A percentile compares a stretch with the other conserved stretches of the same genome.
Conservation (phyloP, 2,797 vertebrate genomes). For the Podarcis lilfordi region DNA sequence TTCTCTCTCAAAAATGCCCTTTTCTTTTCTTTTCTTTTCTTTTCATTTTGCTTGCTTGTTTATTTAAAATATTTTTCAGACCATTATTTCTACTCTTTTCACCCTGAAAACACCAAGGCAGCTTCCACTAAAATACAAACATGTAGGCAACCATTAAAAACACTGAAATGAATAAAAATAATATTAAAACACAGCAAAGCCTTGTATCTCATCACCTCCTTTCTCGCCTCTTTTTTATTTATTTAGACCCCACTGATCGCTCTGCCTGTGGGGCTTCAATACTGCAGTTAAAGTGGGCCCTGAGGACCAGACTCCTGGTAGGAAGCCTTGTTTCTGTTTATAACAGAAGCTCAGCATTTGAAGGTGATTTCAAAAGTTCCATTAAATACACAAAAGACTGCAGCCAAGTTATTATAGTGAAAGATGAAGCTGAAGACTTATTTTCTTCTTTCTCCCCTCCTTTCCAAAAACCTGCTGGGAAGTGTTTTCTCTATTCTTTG, state of each 20-base stretch:
- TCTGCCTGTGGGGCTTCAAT: not conserved
- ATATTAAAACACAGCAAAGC: not conserved
- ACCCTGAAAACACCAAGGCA: not conserved
- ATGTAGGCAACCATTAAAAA: not conserved
- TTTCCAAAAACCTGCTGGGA: slow-evolving; percentile 7
- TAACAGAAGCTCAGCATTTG: not conserved
- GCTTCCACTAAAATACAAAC: not conserved
- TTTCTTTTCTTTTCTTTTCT: too few relatives aligned
- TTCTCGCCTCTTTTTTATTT: not conserved
- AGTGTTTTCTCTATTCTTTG: slow-evolving; percentile 11
- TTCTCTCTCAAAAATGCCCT: not conserved
- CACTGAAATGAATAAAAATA: not conserved
- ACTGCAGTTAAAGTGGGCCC: not conserved
- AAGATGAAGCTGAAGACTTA: not conserved
- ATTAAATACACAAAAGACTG: slow-evolving; percentile 13
- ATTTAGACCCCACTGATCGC: not conserved
- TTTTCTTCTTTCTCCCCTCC: not conserved
- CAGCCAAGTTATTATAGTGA: not conserved
- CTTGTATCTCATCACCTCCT: not conserved
- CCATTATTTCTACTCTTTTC: not conserved
- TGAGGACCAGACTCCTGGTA: not conserved
- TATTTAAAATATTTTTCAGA: not conserved
- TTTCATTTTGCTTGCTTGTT: not conserved
- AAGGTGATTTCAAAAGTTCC: not conserved
- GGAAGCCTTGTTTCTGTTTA: not conserved